phyloP scores from a whole-genome alignment of 2,113 vertebrate species.

The Eulacestoma nigropectus region DNA sequence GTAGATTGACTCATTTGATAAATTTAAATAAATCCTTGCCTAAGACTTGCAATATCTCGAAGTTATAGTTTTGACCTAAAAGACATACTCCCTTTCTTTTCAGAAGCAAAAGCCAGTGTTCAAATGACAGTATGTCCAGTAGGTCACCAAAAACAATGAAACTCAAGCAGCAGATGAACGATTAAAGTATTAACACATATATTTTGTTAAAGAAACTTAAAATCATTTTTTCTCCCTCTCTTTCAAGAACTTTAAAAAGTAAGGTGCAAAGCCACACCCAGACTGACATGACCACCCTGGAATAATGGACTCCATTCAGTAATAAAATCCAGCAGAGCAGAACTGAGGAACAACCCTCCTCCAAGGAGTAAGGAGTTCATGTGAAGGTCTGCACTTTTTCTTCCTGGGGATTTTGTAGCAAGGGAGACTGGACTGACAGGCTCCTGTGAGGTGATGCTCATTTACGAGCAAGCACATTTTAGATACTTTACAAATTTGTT shows the following conservation, averaged over 20 bases:
- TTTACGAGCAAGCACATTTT: background rate
- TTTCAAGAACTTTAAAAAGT: background rate
- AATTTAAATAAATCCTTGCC: background rate
- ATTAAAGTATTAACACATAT: background rate
- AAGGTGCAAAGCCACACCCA: background rate
- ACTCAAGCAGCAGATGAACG: background rate
- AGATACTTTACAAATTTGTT: background rate
- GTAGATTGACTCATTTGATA: background rate
- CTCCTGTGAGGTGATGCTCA: background rate
- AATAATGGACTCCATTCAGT: background rate
- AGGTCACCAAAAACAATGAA: background rate
- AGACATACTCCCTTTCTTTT: background rate
- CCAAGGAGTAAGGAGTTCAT: background rate
- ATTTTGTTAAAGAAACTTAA: background rate
- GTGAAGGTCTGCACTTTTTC: background rate
- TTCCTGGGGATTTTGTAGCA: background rate
- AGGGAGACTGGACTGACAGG: background rate
- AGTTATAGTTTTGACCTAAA: conserved; percentile 1
- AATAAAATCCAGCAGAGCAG: background rate
- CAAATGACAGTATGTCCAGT: background rate
- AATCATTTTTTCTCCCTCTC: background rate
- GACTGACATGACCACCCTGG: background rate
- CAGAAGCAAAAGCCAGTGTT: background rate
- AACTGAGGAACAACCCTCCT: background rate
- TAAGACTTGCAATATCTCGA: background rate